phyloP scores from a whole-genome alignment of 2,113 vertebrate genomes.

The Scopus umbretta region DNA sequence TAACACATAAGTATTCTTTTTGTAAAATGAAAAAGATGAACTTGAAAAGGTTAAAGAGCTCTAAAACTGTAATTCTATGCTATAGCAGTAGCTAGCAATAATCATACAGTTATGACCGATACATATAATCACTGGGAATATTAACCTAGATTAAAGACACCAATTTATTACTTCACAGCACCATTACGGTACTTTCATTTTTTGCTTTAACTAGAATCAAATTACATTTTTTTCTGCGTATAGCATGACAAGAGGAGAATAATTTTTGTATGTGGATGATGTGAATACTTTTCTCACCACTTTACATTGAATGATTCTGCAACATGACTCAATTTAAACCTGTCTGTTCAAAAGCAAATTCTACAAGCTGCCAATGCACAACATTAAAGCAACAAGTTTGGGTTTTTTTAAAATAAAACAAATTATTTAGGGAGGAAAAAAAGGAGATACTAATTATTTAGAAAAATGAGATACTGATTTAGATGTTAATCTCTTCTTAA shows the following conservation, averaged over 20 bases:
- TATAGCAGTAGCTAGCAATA: background rate
- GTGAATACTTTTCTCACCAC: background rate
- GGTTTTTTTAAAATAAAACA: background rate
- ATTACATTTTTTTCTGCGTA: background rate
- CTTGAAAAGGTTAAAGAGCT: background rate
- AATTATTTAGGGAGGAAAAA: background rate
- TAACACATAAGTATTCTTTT: background rate
- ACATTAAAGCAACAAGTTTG: background rate
- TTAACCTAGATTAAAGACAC: background rate
- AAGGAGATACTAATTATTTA: background rate
- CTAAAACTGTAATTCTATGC: background rate
- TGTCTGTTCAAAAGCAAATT: background rate
- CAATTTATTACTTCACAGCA: background rate
- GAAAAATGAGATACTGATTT: background rate
- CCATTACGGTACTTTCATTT: background rate
- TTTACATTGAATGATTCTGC: background rate
- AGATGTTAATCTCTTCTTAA: background rate
- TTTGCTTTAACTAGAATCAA: background rate
- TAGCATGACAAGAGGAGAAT: background rate
- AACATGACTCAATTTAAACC: background rate
- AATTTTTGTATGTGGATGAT: background rate
- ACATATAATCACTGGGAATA: background rate
- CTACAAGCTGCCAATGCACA: background rate
- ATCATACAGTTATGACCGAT: background rate
- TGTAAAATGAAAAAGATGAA: background rate